Conservation (phyloP, 2,888 invertebrate species). For the Dicycla oo region DNA sequence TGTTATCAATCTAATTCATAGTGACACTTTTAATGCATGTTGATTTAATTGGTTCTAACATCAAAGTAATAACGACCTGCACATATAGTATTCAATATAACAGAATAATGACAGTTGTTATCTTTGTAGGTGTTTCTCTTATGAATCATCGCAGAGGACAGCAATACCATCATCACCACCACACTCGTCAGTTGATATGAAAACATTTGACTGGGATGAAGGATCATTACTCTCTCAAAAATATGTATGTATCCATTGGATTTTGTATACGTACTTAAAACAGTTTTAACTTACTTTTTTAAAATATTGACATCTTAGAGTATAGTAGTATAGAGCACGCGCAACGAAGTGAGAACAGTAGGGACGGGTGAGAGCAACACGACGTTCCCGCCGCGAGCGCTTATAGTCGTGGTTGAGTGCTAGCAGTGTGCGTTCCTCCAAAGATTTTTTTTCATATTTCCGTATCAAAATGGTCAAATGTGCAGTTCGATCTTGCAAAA, state of each 20-base stretch:
- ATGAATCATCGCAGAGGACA: conserved; percentile 92
- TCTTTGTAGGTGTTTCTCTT: conserved; percentile 92
- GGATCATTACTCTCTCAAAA: conserved; percentile 81
- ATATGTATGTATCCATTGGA: conserved; percentile 77
- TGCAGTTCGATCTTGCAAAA: too few species aligned
- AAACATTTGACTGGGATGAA: conserved; percentile 90
- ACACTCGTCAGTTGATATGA: conserved; percentile 83
- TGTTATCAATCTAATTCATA: conserved; percentile 39
- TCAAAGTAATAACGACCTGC: conserved; percentile 46
- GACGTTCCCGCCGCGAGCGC: too few species aligned
- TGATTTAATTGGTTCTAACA: conserved; percentile 36
- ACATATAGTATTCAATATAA: background rate
- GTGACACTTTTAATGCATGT: conserved; percentile 55
- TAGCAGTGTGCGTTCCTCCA: too few species aligned
- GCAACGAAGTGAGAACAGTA: too few species aligned
- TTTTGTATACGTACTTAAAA: conserved; percentile 3
- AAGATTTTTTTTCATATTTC: too few species aligned
- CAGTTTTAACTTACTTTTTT: background rate
- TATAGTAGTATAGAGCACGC: too few species aligned
- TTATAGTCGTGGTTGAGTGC: too few species aligned
- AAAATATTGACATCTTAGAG: too few species aligned
- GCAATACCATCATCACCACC: conserved; percentile 88
- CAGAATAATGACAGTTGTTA: conserved; percentile 32
- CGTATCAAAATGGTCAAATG: too few species aligned
- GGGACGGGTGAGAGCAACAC: too few species aligned